Base-by-base conservation (phyloP, 2,113 vertebrate species). In the Thunnus thynnus region DNA sequence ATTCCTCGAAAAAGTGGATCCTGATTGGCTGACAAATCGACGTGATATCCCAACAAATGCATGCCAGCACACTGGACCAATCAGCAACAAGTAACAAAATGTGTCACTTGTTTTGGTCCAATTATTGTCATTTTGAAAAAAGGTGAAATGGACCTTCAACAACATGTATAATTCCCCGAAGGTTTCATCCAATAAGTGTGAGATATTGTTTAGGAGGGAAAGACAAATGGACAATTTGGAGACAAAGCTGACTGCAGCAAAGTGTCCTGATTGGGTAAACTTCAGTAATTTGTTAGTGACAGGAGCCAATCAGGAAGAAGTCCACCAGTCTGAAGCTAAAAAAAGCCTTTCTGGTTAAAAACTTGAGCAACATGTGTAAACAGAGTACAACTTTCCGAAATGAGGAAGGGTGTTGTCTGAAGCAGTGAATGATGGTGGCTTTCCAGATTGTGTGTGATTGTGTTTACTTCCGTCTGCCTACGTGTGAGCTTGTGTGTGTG, bases 391-490 rank as follows among this genome's bases (percentile, higher is more conserved):
- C 18, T 30, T 14, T 25, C 66, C 55, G 57, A 77, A 50, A 50
- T 22, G 57, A 80, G 80, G 82, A 83, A 91, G 79, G 82, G 68
- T 18, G 84, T 85, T 69, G 72, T 54, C 77, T 70, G n/a, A 57
- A 72, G 30, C 41, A n/a, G 27, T 56, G 54, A 76, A 48, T 13
- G 18, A 32, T 48, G 51, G 66, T 63, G 25, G 7, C 41, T 76
- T 54, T 72, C 74, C 69, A 56, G 68, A 30, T 36, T 75, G 66
- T 30, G 65, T 55, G 72, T 63, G 60, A 80, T 62, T 88, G 79
- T 69, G 54, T 86, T 86, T 72, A 73, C 72, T 83, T 88, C 78
- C 76, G 58, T 60, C 27, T 74, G 62, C 27, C 65, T 72, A n/a
- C 44, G 60, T 46, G 78, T 68, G 68, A 75, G 27, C 48, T 30